Evolutionary conservation across 2,888 invertebrate species (phyloP).

Genomic region (Ganaspis brasiliensis): DNA sequence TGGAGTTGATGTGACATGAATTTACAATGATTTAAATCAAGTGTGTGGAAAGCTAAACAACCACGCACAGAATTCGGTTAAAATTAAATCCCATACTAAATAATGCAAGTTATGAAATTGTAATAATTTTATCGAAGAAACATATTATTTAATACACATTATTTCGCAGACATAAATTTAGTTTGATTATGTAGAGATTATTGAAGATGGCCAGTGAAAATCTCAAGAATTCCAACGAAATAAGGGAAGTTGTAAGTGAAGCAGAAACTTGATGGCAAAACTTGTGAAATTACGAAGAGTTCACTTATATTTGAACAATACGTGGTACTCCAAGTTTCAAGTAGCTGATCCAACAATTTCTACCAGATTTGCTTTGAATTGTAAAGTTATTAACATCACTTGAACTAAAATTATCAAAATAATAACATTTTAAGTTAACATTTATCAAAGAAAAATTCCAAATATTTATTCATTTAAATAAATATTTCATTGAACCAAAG

Average conservation of each 20-base stretch:
- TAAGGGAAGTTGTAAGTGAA: constrained; percentile 19
- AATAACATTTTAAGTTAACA: not conserved
- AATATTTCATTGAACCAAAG: too few relatives aligned
- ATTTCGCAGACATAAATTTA: too few relatives aligned
- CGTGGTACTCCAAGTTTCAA: constrained; percentile 15
- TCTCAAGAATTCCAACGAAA: not conserved
- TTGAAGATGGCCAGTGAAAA: not conserved
- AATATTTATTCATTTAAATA: too few relatives aligned
- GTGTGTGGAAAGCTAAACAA: too few relatives aligned
- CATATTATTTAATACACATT: too few relatives aligned
- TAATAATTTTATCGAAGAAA: too few relatives aligned
- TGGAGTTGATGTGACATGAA: too few relatives aligned
- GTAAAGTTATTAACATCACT: constrained; percentile 7
- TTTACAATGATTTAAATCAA: too few relatives aligned
- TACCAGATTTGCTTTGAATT: constrained; percentile 11
- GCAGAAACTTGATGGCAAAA: constrained; percentile 5
- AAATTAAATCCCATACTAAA: too few relatives aligned
- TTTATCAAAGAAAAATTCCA: too few relatives aligned
- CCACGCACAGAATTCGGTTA: too few relatives aligned
- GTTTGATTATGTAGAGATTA: not conserved
- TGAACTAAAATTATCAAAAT: constrained; percentile 4
- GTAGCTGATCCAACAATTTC: not conserved
- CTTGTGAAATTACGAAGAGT: constrained; percentile 19
- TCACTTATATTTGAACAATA: constrained; percentile 13
- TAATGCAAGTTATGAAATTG: too few relatives aligned